These are phyloP conservation scores for Hymenochirus boettgeri DNA, from an alignment of 2,113 vertebrate genomes.

Conservation along the genomic window DNA sequence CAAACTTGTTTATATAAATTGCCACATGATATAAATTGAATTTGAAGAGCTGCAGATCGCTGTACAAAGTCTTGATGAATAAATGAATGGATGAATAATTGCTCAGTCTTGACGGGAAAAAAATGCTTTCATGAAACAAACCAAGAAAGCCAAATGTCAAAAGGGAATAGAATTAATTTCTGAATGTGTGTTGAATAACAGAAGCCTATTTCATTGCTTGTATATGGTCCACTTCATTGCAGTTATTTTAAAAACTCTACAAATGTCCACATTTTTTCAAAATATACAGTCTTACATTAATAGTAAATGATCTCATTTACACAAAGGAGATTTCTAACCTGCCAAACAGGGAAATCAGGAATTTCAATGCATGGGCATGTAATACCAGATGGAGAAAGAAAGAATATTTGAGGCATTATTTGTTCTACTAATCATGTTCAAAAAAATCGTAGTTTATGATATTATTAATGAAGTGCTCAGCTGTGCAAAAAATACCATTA, in stretches of 20 bases:
- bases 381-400: background rate
- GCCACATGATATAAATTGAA: slow-evolving; percentile 19
- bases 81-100: slow-evolving; percentile 36
- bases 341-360: background rate
- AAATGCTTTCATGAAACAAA: slow-evolving; percentile 10
- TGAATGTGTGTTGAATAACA: slow-evolving; percentile 20
- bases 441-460: slow-evolving; percentile 44
- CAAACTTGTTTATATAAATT: slow-evolving; percentile 25
- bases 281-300: background rate
- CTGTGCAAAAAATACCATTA: slow-evolving; percentile 59
- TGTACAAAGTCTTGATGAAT: slow-evolving; percentile 23
- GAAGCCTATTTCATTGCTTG: slow-evolving; percentile 1
- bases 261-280: background rate
- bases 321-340: background rate
- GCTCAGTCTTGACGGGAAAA: slow-evolving; percentile 8
- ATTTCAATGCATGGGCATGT: background rate
- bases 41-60: slow-evolving; percentile 20
- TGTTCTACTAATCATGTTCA: slow-evolving; percentile 49
- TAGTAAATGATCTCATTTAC: background rate
- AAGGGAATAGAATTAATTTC: slow-evolving; percentile 20
- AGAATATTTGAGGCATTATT: slow-evolving; percentile 43
- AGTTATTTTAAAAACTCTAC: slow-evolving; percentile 1
- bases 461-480: slow-evolving; percentile 53
- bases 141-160: slow-evolving; percentile 27
- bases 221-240: slow-evolving; percentile 9